Base-by-base conservation (phyloP, 2,888 invertebrate genomes). In the Ditula angustiorana region DNA sequence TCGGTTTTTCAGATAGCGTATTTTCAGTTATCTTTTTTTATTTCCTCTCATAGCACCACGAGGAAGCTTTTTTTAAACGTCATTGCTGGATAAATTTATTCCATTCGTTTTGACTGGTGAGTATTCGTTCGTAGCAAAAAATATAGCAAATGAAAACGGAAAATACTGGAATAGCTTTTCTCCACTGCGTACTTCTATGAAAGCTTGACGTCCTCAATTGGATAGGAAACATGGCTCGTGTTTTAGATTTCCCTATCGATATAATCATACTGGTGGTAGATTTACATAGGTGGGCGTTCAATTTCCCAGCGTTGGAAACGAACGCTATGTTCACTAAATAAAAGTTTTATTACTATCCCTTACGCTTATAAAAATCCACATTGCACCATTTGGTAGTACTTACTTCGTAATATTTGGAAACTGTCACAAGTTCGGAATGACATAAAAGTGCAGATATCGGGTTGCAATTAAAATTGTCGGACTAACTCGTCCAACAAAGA, bases 391-490 rank as follows among this genome's bases (percentile, higher is more conserved):
- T 23, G n/a, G 5, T 7, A 53, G 33, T 33, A 33, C 8, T 5
- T 46, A 35, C 19, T 50, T 21, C 28, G 23, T 21, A 1, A 4
- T 11, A 23, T 44, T 30, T 57, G 23, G 33, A 24, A 50, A 19
- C 16, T 52, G 21, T 59, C 49, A 61, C 53, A 60, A 61, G 61
- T 67, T 66, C 66, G 66, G 41, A 73, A 72, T 74, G 74, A 75
- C 75, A 76, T 73, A 78, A 72, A 78, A 80, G 75, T 77, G 77
- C 75, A 83, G 87, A 88, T 91, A 90, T 91, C 87, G 87, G 81
- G 81, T 90, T 90, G 88, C 91, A 92, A 91, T 91, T 91, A 90
- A 90, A 90, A 88, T 84, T 87, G 84, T 86, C 82, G 79, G 80
- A 76, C 83, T 77, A 74, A 79, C 82, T 88, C 85, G 88, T 86